Evolutionary conservation across 2,888 invertebrate species (phyloP).

Genomic region (Latrodectus elegans): DNA sequence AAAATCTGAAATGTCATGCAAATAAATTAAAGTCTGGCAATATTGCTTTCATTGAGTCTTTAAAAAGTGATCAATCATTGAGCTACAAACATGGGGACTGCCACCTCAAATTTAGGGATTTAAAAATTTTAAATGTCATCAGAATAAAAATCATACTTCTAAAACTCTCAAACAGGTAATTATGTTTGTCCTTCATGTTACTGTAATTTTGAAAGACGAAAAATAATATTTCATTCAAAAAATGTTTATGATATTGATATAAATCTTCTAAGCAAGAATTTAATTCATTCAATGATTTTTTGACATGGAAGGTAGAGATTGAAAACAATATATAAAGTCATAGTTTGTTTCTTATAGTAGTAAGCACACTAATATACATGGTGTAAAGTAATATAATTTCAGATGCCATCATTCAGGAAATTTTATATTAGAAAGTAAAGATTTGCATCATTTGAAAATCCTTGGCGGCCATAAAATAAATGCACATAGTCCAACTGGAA

Average conservation of each 20-base stretch:
- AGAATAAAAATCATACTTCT: too few relatives aligned
- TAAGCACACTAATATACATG: not conserved
- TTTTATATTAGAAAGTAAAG: not conserved
- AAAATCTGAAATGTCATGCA: too few relatives aligned
- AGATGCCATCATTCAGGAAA: slow-evolving; percentile 20
- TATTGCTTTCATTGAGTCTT: too few relatives aligned
- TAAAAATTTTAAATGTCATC: not conserved
- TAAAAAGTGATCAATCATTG: too few relatives aligned
- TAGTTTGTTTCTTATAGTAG: not conserved
- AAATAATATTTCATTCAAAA: not conserved
- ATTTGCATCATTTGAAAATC: slow-evolving; percentile 10
- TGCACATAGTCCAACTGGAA: slow-evolving; percentile 2
- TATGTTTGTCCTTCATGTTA: not conserved
- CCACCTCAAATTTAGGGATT: not conserved
- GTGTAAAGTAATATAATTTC: too few relatives aligned
- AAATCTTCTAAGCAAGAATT: not conserved
- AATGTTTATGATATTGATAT: not conserved
- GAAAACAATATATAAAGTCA: not conserved
- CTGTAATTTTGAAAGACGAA: too few relatives aligned
- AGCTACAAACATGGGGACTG: too few relatives aligned
- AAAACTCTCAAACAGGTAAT: not conserved
- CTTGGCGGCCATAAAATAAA: slow-evolving; percentile 16
- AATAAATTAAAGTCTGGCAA: too few relatives aligned
- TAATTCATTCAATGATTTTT: not conserved
- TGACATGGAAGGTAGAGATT: not conserved